These are phyloP conservation scores for Aphyosemion australe DNA, from an alignment of 2,113 vertebrate species.

Conservation along the genomic window DNA sequence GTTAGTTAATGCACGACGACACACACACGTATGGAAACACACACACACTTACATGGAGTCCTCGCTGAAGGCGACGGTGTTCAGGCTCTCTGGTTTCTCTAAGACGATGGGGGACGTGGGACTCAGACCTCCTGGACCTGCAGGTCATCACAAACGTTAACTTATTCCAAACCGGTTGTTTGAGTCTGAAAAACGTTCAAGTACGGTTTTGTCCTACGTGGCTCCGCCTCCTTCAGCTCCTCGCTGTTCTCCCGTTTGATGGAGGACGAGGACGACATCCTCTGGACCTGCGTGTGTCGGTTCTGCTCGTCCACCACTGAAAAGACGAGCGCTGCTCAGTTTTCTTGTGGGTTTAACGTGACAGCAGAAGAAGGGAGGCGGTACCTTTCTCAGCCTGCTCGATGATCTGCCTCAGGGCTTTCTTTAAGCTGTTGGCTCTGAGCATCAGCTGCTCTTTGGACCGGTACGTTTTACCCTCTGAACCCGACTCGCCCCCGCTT, in stretches of 20 bases:
- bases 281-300: slow-evolving; percentile 87
- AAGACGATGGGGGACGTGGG: slow-evolving; percentile 83
- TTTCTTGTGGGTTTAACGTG: no score
- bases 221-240: slow-evolving; percentile 82
- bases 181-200: not conserved
- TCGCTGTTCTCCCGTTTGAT: slow-evolving; percentile 85
- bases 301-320: slow-evolving; percentile 95
- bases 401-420: slow-evolving; percentile 93
- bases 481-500: slow-evolving; percentile 59
- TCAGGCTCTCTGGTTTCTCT: slow-evolving; percentile 85
- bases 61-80: slow-evolving; percentile 81
- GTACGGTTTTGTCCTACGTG: slow-evolving; percentile 75
- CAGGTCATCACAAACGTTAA: not conserved
- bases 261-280: slow-evolving; percentile 74
- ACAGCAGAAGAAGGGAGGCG: not conserved
- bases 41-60: slow-evolving; percentile 82
- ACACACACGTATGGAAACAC: not conserved
- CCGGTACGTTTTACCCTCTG: slow-evolving; percentile 80
- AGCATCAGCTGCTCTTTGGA: slow-evolving; percentile 93
- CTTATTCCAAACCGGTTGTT: not conserved
- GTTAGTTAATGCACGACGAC: not conserved
- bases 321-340: not conserved
- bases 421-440: slow-evolving; percentile 92
- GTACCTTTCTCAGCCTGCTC: slow-evolving; percentile 94
- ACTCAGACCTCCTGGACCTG: slow-evolving; percentile 78